Percentiles rank a stretch among this genome's conserved stretches.
phyloP scores from a whole-genome alignment of 2,113 vertebrate species.

The Lagopus leucura region DNA sequence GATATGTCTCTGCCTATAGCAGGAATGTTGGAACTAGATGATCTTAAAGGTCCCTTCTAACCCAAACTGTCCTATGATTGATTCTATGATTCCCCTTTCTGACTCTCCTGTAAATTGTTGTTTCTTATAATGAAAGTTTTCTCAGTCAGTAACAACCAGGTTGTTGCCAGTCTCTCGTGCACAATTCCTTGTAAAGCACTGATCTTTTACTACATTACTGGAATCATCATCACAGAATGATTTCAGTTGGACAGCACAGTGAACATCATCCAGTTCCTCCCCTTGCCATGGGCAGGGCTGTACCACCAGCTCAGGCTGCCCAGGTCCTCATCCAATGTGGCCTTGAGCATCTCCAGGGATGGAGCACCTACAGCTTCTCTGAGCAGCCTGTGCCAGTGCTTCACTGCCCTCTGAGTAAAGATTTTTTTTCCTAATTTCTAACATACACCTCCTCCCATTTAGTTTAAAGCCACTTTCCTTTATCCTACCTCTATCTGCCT shows the following conservation, averaged over 20 bases:
- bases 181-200: background rate
- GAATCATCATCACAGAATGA: background rate
- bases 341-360: background rate
- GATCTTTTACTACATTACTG: background rate
- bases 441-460: background rate
- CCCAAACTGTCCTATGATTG: too few relatives aligned
- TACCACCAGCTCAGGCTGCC: background rate
- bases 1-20: too few relatives aligned
- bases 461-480: background rate
- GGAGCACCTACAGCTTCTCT: background rate
- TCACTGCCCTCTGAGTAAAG: background rate
- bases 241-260: background rate
- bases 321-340: background rate
- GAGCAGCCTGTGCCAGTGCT: background rate
- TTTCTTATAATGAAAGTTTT: background rate
- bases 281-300: too few relatives aligned
- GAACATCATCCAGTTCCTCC: background rate
- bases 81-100: background rate
- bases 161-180: background rate
- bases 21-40: too few relatives aligned
- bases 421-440: background rate
- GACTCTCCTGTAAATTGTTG: background rate
- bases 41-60: too few relatives aligned
- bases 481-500: background rate
- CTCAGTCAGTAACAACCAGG: background rate